These are phyloP conservation scores for Microctonus aethiopoides DNA, from an alignment of 2,888 invertebrate species.

Conservation along the genomic window DNA sequence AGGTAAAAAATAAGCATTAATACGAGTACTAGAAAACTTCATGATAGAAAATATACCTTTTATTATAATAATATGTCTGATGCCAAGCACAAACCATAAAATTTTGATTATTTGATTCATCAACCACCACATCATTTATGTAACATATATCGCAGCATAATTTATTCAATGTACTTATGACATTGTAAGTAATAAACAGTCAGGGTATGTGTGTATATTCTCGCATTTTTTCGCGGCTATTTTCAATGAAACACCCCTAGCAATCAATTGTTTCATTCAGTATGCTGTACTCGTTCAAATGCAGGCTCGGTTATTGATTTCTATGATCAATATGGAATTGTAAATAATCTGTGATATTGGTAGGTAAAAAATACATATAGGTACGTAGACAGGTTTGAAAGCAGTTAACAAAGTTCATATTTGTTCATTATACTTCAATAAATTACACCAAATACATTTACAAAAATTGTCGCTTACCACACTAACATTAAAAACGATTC, in stretches of 20 bases:
- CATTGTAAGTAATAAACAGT: constrained; percentile 52
- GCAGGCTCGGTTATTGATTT: constrained; percentile 37
- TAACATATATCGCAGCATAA: constrained; percentile 1
- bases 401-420: not conserved
- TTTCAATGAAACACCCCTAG: constrained; percentile 36
- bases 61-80: not conserved
- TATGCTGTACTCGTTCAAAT: constrained; percentile 36
- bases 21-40: not conserved
- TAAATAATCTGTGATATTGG: constrained; percentile 42
- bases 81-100: not conserved
- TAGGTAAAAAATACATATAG: constrained; percentile 51
- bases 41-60: not conserved
- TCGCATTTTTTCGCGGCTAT: constrained; percentile 17
- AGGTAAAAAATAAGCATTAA: constrained; percentile 72
- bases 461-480: not conserved
- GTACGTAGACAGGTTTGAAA: constrained; percentile 50
- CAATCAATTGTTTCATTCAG: constrained; percentile 32
- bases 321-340: constrained; percentile 42
- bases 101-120: not conserved
- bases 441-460: not conserved
- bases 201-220: constrained; percentile 42
- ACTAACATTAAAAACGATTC: not conserved
- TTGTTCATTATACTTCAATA: constrained; percentile 22
- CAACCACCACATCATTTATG: not conserved
- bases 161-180: constrained; percentile 46